Percentiles rank a stretch among this genome's conserved stretches.
These are phyloP conservation scores for Metaphire vulgaris DNA, from an alignment of 1,140 invertebrate genomes.

Conservation along the genomic window DNA sequence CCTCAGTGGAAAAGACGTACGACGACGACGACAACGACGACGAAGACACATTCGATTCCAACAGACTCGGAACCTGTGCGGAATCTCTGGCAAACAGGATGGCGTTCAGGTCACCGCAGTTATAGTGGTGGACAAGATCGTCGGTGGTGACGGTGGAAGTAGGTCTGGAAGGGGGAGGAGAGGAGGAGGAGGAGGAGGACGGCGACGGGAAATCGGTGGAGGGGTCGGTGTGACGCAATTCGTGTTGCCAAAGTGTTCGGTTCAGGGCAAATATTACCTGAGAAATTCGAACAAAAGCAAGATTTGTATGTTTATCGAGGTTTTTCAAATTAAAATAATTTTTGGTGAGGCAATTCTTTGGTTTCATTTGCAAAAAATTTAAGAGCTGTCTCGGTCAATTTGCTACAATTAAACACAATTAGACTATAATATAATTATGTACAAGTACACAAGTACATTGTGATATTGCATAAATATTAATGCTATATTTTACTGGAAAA, in stretches of 20 bases:
- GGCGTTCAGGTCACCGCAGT: constrained; percentile 57
- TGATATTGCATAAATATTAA: no score
- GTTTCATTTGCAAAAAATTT: no score
- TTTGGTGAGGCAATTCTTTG: no score
- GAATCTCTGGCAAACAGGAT: constrained; percentile 56
- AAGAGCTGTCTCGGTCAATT: no score
- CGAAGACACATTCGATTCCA: background rate
- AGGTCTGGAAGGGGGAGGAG: background rate
- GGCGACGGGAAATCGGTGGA: constrained; percentile 30
- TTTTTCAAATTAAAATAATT: no score
- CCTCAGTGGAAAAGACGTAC: constrained; percentile 37
- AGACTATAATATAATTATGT: no score
- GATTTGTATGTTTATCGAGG: no score
- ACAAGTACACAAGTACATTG: no score
- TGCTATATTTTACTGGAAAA: no score
- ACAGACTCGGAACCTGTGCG: constrained; percentile 40
- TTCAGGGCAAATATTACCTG: constrained; percentile 59
- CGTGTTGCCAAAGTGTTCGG: constrained; percentile 56
- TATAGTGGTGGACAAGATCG: constrained; percentile 57
- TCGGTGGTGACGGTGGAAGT: constrained; percentile 48
- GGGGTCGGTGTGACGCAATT: constrained; percentile 42
- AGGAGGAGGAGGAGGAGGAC: background rate
- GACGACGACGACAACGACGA: constrained; percentile 31
- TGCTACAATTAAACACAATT: no score
- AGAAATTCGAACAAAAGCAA: constrained; percentile 31